A percentile compares a stretch with the other conserved stretches of the same genome.
Evolutionary conservation across 1,140 invertebrate genomes (phyloP).

Genomic region (Sminthurides bifidus): DNA sequence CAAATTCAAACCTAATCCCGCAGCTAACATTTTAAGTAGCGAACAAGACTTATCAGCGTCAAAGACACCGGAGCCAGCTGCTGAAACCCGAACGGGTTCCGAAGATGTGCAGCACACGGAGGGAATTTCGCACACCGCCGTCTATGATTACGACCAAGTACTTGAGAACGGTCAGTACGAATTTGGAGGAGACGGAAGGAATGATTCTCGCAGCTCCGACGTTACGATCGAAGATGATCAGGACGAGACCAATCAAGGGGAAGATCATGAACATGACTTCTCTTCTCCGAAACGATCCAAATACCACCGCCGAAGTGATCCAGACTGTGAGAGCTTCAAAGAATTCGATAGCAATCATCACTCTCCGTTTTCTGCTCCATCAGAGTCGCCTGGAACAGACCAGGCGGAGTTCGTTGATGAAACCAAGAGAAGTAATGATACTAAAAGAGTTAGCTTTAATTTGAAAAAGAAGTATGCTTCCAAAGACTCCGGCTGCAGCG

Average conservation of each 20-base stretch:
- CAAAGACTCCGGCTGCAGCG: slow-evolving; percentile 27
- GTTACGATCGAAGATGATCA: too few species aligned
- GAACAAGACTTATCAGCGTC: too few species aligned
- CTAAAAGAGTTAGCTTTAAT: slow-evolving; percentile 32
- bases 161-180: not conserved
- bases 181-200: slow-evolving; percentile 5
- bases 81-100: too few species aligned
- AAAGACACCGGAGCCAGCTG: too few species aligned
- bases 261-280: too few species aligned
- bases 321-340: not conserved
- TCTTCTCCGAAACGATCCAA: too few species aligned
- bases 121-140: not conserved
- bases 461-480: slow-evolving; percentile 30
- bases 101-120: too few species aligned
- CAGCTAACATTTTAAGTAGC: too few species aligned
- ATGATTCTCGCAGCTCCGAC: not conserved
- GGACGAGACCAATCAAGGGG: too few species aligned
- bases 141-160: not conserved
- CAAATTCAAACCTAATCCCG: too few species aligned
- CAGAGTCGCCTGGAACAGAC: not conserved
- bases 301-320: too few species aligned
- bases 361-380: not conserved
- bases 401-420: slow-evolving; percentile 1
- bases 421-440: slow-evolving; percentile 8
- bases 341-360: not conserved